Base-by-base conservation (phyloP, 2,797 vertebrate species). In the Pelodytes ibericus region DNA sequence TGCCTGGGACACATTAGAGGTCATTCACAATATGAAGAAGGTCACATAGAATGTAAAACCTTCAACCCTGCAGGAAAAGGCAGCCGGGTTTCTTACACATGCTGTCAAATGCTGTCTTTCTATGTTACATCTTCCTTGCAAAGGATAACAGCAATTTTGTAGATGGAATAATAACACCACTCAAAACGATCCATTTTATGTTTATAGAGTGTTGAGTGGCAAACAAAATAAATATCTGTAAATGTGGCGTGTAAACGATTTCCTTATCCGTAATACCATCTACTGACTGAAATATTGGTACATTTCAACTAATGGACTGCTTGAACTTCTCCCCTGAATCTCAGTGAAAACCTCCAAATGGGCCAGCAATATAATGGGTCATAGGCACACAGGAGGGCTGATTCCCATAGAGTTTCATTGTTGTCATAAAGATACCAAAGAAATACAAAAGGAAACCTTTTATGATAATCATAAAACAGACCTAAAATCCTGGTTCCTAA, bases 181-280 rank as follows among this genome's bases (percentile, higher is more conserved):
- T 64, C 60, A 62, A 18, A n/a, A 8, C 31, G 24, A 64, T 15
- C 20, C 58, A 60, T 13, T 41, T 53, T 41, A 25, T 33, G 22
- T 41, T 24, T 41, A 41, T 26, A 64, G 36, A 39, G 36, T 41
- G 36, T 41, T 64, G 62, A 41, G 62, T 64, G 62, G 26, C 36
- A 25, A 64, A 64, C 26, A 22, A 64, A 64, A 25, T 20, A 64
- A 64, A 64, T 60, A 60, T 60, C 29, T 60, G 25, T 58, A 27
- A 58, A 58, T 58, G 13, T 60, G 58, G 29, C 22, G 15, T 31
- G 16, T 60, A 60, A n/a, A 27, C 27, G 16, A n/a, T 31, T 24
- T 16, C 3, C 27, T 30, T 29, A 31, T 60, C 58, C 29, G 18
- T 29, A 61, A 61, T 31, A 15, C 27, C 8, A 61, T 4, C 41